Base-by-base conservation (phyloP, 2,888 invertebrate species). In the Drosophila neutralis region DNA sequence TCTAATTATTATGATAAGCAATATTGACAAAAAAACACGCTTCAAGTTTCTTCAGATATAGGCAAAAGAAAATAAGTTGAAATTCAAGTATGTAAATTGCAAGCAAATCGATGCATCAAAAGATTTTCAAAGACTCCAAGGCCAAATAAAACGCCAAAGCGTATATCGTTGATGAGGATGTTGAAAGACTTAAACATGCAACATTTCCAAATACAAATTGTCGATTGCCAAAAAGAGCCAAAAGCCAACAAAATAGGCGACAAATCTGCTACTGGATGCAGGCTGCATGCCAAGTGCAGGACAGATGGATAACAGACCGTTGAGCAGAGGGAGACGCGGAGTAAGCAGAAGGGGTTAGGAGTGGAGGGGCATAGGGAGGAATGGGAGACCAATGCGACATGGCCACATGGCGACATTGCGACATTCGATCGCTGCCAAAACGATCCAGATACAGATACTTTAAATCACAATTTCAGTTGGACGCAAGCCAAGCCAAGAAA, bases 361-460 rank as follows among this genome's bases (percentile, higher is more conserved):
- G 42, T 42, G 42, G 42, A 21, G 27, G 36, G n/a, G 31, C 4
- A 51, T 45, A 6, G 57, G 8, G n/a, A 35, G 27, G 56, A 15
- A 60, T 52, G 35, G 57, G 33, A 56, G 42, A 11, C 15, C 53
- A 59, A 69, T 57, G 72, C 66, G 68, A 72, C 82, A 78, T 87
- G 67, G 68, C 60, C 67, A 73, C 78, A 76, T 68, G 65, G 65
- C 83, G 82, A 84, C 89, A 89, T 89, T 64, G 79, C 83, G 82
- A 84, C 89, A 89, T 89, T 72, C 89, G 82, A 87, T 85, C 80
- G 80, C 81, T 83, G 82, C 80, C 90, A 89, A 90, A 88, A 89
- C 90, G 90, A 87, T 87, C 87, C 78, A 87, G 90, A 87, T 89
- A 89, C 87, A 87, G 89, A 90, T 87, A 87, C 90, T 89, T 90